Base-by-base conservation (phyloP, 2,888 invertebrate species). In the Polydrusus tereticollis region DNA sequence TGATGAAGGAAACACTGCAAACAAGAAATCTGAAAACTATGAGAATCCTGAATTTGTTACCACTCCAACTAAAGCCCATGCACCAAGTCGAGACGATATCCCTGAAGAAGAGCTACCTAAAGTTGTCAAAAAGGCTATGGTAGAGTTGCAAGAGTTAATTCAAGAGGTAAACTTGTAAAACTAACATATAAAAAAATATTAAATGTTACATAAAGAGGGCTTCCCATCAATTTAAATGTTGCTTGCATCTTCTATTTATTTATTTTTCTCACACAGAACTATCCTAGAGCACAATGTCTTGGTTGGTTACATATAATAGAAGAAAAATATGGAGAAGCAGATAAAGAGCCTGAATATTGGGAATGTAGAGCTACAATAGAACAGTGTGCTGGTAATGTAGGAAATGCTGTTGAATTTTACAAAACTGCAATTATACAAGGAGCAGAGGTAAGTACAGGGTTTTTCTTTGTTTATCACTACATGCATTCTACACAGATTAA, bases 281-380 rank as follows among this genome's bases (percentile, higher is more conserved):
- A 87, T 80, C 87, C 88, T 0, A 85, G 86, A 84, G 86, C 87
- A 50, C 89, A 89, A 68, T 88, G 88, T 66, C 88, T 88, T 2
- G 85, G 86, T 7, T 90, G 89, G 89, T 81, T 90, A 1, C 85
- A 87, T 0, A 84, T 87, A 0, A 86, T 90, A 14, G 83, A 87
- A 0, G 83, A 85, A 1, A 84, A 87, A 0, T 88, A 86, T 75
- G 84, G 85, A 0, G 58, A 80, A 0, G 85, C 88, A 0, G 84
- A 85, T 0, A 82, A 86, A 2, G 82, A 83, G 0, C 87, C 89
- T 0, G 84, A 86, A 0, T 90, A 90, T 79, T 90, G 90, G 90
- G 90, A 90, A 80, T 90, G 90, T 71, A 82, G 88, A 0, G 90
- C 90, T 0, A 88, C 88, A 0, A 80, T 90, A 0, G 90, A 90